Percentiles rank a stretch among this genome's conserved stretches.
phyloP scores from a whole-genome alignment of 2,888 invertebrate species.

The Mystacides longicornis region DNA sequence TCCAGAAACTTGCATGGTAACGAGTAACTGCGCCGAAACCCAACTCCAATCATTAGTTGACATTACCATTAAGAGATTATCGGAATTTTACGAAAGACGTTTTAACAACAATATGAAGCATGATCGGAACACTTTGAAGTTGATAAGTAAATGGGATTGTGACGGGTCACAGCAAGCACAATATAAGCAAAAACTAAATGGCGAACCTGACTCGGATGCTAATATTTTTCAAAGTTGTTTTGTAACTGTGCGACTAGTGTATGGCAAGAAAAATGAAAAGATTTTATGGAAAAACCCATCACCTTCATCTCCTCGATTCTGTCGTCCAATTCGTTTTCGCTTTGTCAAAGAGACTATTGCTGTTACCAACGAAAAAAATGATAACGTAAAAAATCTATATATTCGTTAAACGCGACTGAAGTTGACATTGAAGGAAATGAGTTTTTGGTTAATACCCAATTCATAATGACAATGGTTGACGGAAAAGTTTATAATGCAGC shows the following conservation, averaged over 20 bases:
- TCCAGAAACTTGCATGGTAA: not conserved
- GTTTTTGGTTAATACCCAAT: not conserved
- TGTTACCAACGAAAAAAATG: not conserved
- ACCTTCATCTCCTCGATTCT: conserved; percentile 3
- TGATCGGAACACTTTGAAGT: not conserved
- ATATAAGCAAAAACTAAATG: conserved; percentile 23
- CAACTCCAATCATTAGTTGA: not conserved
- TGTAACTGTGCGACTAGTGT: conserved; percentile 26
- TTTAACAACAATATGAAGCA: not conserved
- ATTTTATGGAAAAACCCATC: conserved; percentile 4
- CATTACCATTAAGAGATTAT: not conserved
- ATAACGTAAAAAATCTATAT: not conserved
- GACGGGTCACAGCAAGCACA: conserved; percentile 10
- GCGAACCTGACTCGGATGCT: conserved; percentile 13
- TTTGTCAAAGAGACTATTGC: conserved; percentile 3
- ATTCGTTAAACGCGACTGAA: conserved; percentile 2
- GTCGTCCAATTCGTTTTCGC: not conserved
- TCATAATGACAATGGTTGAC: conserved; percentile 5
- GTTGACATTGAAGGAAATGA: not conserved
- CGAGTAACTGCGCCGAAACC: not conserved
- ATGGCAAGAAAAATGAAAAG: not conserved
- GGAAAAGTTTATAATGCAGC: conserved; percentile 3
- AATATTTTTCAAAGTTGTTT: conserved; percentile 24
- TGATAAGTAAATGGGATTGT: conserved; percentile 7
- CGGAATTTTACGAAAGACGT: not conserved